Base-by-base conservation (phyloP, 2,113 vertebrate genomes). In the Oryzias celebensis region DNA sequence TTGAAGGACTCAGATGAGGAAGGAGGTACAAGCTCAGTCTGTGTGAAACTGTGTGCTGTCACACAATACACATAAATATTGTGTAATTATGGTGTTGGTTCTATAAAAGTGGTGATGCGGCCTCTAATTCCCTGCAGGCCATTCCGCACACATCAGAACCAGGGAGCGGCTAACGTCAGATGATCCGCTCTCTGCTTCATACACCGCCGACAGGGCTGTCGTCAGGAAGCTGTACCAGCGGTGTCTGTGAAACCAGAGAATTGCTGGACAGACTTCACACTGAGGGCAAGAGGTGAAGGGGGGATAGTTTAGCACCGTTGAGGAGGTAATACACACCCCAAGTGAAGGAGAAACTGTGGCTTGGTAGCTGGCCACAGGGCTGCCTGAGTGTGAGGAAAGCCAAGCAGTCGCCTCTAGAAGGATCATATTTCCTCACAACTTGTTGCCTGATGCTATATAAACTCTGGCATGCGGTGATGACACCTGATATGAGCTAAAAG, bases 401-500 rank as follows among this genome's bases (percentile, higher is more conserved):
- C 84, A 81, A 83, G 65, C 71, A 58, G 58, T 73, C 31, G 71
- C 85, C 78, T 80, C 77, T 64, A 71, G 72, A 47, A 44, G 78
- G 77, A 78, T 93, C 87, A 31, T 23, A 74, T 92, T 92, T 92
- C 91, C 85, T 88, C 84, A 88, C 90, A 89, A 92, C 91, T 92
- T 92, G 90, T 92, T 92, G 90, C 88, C 82, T 76, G 84, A 74
- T 92, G 90, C 91, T 92, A 92, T 91, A 92, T 92, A 93, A 93
- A 92, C 89, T 90, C 90, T 90, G 91, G 92, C 90, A 93, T 92
- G 91, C 59, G 68, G 84, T 77, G 75, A 67, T 75, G 87, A 91
- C 85, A 93, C 82, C 76, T 68, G 85, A 92, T 91, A 88, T 66
- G 68, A 62, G 68, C 90, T 89, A 72, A 92, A 92, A 92, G 91